Evolutionary conservation across 2,797 vertebrate genomes (phyloP).

Genomic region (Syngnathus rostellatus): DNA sequence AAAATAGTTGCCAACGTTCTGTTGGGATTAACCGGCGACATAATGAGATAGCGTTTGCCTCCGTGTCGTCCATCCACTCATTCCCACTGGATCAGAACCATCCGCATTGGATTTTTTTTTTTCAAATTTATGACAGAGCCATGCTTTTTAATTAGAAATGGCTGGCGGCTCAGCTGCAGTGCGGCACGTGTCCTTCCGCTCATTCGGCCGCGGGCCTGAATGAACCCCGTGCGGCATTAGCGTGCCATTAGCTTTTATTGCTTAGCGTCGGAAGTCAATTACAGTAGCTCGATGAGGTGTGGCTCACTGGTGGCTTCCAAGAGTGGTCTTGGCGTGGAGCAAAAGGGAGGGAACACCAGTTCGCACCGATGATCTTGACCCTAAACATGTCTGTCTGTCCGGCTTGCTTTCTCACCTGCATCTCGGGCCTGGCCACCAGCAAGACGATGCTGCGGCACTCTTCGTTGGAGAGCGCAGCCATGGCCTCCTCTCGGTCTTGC

Average conservation of each 20-base stretch:
- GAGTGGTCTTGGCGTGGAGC: constrained; percentile 18
- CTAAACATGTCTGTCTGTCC: not conserved
- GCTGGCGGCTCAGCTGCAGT: constrained; percentile 49
- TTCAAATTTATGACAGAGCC: constrained; percentile 48
- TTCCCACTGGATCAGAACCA: not conserved
- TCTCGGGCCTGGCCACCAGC: constrained; percentile 85
- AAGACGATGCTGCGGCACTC: constrained; percentile 82
- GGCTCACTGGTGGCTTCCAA: constrained; percentile 44
- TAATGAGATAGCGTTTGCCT: not conserved
- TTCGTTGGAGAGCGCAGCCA: constrained; percentile 83
- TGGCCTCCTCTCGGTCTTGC: constrained; percentile 85
- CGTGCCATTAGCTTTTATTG: constrained; percentile 74
- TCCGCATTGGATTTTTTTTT: constrained; percentile 54
- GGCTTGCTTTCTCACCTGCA: constrained; percentile 71
- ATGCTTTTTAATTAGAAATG: constrained; percentile 61
- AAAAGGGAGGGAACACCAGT: not conserved
- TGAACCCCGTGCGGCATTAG: constrained; percentile 61
- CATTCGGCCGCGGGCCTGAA: constrained; percentile 59
- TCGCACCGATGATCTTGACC: not conserved
- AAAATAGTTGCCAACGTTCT: not conserved
- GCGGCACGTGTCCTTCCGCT: constrained; percentile 43
- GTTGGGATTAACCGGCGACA: not conserved
- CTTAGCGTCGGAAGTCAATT: constrained; percentile 70
- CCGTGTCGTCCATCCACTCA: not conserved
- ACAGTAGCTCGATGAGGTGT: constrained; percentile 59